Conservation (phyloP, 2,113 vertebrate species). For the Pedionomus torquatus region DNA sequence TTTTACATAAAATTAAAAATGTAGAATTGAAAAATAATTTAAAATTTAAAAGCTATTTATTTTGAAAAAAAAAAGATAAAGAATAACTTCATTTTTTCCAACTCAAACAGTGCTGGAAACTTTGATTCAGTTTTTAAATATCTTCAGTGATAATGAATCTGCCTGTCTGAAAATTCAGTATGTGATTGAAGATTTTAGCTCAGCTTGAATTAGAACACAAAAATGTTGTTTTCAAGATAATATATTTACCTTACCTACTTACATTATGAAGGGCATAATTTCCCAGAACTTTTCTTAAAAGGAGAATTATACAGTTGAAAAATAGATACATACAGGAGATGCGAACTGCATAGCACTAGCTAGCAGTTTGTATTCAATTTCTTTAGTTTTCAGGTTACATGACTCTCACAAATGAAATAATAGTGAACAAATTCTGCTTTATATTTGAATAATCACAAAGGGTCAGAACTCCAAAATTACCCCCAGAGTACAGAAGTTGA, state of each 20-base stretch:
- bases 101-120: not conserved
- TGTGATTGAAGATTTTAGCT: not conserved
- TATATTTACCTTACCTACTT: not conserved
- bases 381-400: not conserved
- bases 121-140: not conserved
- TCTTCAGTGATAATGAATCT: not conserved
- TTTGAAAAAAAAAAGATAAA: not conserved
- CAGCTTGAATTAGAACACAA: not conserved
- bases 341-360: not conserved
- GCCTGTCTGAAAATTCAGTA: not conserved
- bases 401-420: not conserved
- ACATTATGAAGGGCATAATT: not conserved
- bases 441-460: not conserved
- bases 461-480: not conserved
- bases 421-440: not conserved
- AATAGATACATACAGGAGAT: not conserved
- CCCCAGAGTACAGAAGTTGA: not conserved
- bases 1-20: not conserved
- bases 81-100: not conserved
- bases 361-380: not conserved
- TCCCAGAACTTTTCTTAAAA: not conserved
- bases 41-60: not conserved
- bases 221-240: not conserved
- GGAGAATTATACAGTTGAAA: not conserved
- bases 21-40: not conserved